Base-by-base conservation (phyloP, 2,888 invertebrate species). In the Plebejus anna region DNA sequence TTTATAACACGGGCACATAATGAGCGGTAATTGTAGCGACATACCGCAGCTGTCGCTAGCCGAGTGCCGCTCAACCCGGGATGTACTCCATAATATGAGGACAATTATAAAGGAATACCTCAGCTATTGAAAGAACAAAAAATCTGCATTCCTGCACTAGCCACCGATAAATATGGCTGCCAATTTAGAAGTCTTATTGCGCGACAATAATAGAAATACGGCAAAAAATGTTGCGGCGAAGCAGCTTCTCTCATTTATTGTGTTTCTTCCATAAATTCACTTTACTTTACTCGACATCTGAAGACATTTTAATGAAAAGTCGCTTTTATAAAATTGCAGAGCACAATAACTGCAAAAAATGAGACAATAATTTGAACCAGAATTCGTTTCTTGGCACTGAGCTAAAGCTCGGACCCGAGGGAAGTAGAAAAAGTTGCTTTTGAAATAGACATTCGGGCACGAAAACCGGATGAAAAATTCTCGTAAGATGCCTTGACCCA, bases 381-480 rank as follows among this genome's bases (percentile, higher is more conserved):
- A 73, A 55, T 73, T 73, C 42, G 38, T 73, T 51, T 51, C 55
- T 73, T 73, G 51, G 73, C 72, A 73, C 73, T 7, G 47, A 47
- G 51, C 22, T 61, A 32, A 55, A 55, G 73, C 32, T 11, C 73
- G 32, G 32, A 73, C 73, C 32, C 32, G 51, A 73, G 28, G 32
- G 55, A 32, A 73, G 73, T 73, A 73, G 73, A 73, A 73, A 73
- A 73, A 73, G 73, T 73, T 73, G 73, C 28, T 51, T 73, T 73
- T 32, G 28, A 73, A 73, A 73, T 73, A 73, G 73, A 55, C 55
- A 51, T 55, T 73, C 73, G 51, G 55, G 32, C 32, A 55, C 73
- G 73, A 73, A 73, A 73, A 73, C 73, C 73, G 51, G 73, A 73
- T 73, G 73, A 73, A 73, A 72, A 73, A 73, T 73, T 73, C 55